Conservation (phyloP, 2,113 vertebrate species). For the Puntigrus tetrazona region DNA sequence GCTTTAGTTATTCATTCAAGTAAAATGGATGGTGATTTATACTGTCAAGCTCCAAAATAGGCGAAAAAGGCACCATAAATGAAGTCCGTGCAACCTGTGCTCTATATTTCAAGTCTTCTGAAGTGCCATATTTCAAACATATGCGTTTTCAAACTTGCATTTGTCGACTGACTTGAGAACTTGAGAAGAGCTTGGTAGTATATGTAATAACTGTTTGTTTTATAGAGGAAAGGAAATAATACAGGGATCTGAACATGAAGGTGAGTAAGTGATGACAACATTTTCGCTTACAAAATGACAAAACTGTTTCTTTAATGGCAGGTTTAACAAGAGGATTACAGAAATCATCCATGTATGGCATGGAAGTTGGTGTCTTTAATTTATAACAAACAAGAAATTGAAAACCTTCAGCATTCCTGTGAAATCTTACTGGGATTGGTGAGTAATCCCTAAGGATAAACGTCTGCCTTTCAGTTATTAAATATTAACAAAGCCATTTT, state of each 20-base stretch:
- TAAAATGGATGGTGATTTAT: background rate
- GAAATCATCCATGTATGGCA: background rate
- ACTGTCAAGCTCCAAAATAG: background rate
- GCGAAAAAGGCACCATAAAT: background rate
- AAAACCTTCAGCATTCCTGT: background rate
- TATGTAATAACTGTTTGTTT: background rate
- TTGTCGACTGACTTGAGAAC: background rate
- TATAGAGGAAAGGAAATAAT: background rate
- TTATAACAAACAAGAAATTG: background rate
- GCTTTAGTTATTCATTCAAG: background rate
- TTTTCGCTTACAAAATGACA: background rate
- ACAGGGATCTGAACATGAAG: background rate
- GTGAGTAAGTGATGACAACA: slow-evolving; percentile 10
- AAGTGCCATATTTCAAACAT: background rate
- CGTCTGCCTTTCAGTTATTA: slow-evolving; percentile 66
- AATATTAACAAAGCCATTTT: slow-evolving; percentile 71
- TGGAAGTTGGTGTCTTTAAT: background rate
- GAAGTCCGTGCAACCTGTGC: background rate
- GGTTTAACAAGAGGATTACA: slow-evolving; percentile 23
- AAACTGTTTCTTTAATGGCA: background rate
- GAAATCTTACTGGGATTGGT: background rate
- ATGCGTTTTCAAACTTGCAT: background rate
- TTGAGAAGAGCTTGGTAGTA: background rate
- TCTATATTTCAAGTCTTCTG: background rate
- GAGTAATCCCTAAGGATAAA: slow-evolving; percentile 45